phyloP scores from a whole-genome alignment of 1,140 invertebrate species.

The Papilio xuthus region DNA sequence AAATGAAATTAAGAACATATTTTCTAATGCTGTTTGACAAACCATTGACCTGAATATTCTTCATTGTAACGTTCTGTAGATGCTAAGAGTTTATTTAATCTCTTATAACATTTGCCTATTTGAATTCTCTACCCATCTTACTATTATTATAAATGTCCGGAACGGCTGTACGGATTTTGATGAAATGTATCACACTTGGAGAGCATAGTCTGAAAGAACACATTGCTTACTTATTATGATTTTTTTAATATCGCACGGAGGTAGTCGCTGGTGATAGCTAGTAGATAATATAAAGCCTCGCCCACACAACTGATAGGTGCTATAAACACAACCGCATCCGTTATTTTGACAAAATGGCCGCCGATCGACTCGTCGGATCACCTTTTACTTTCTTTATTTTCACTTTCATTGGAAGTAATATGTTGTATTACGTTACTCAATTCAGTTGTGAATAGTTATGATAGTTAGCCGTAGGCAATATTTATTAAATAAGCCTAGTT shows the following conservation, averaged over 20 bases:
- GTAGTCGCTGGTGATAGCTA: no score
- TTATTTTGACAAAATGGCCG: constrained; percentile 64
- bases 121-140: neutral
- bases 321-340: constrained; percentile 45
- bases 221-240: no score
- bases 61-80: no score
- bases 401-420: constrained; percentile 72
- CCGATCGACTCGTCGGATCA: constrained; percentile 58
- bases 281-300: constrained; percentile 13
- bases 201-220: no score
- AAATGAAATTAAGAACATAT: no score
- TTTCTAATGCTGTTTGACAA: no score
- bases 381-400: constrained; percentile 78
- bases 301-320: constrained; percentile 12
- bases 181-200: no score
- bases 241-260: no score
- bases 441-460: constrained; percentile 46
- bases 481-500: constrained; percentile 35
- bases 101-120: constrained; percentile 8
- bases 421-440: constrained; percentile 56
- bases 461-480: constrained; percentile 46
- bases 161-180: no score
- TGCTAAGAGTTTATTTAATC: neutral
- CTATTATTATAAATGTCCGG: no score
- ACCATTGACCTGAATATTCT: no score